Conservation (phyloP, 2,888 invertebrate species). For the Arrhopalites spinosus region DNA sequence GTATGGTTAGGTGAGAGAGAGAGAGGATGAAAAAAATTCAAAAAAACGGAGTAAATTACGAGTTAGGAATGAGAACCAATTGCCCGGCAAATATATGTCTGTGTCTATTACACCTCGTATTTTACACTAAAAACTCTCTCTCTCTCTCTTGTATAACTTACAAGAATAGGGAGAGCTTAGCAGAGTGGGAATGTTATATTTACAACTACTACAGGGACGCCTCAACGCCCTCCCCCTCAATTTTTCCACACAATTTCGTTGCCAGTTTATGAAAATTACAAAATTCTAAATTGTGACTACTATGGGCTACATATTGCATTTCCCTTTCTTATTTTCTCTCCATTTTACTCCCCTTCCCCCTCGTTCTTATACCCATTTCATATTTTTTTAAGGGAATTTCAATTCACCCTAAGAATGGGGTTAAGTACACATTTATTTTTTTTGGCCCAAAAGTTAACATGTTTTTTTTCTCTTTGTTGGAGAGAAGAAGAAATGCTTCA, state of each 20-base stretch:
- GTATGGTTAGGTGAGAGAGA: not conserved
- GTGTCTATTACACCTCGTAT: too few species aligned
- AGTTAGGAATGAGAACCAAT: not conserved
- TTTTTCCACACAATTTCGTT: slow-evolving; percentile 7
- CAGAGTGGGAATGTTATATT: not conserved
- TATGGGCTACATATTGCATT: not conserved
- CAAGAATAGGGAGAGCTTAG: too few species aligned
- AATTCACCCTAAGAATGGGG: too few species aligned
- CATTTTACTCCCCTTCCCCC: not conserved
- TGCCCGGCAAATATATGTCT: not conserved
- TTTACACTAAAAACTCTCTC: too few species aligned
- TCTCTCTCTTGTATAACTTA: too few species aligned
- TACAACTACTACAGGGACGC: not conserved
- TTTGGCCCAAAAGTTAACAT: too few species aligned
- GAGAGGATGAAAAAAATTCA: not conserved
- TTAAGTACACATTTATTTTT: too few species aligned
- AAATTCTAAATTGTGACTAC: not conserved
- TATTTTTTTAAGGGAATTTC: not conserved
- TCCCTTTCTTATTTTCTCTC: not conserved
- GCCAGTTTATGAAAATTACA: not conserved
- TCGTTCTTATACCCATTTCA: not conserved
- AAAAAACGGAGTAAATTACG: not conserved
- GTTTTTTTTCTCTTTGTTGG: too few species aligned
- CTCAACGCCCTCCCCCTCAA: not conserved
- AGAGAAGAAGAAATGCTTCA: too few species aligned